These are phyloP conservation scores for Eupithecia exiguata DNA, from an alignment of 2,888 invertebrate genomes.

Conservation along the genomic window DNA sequence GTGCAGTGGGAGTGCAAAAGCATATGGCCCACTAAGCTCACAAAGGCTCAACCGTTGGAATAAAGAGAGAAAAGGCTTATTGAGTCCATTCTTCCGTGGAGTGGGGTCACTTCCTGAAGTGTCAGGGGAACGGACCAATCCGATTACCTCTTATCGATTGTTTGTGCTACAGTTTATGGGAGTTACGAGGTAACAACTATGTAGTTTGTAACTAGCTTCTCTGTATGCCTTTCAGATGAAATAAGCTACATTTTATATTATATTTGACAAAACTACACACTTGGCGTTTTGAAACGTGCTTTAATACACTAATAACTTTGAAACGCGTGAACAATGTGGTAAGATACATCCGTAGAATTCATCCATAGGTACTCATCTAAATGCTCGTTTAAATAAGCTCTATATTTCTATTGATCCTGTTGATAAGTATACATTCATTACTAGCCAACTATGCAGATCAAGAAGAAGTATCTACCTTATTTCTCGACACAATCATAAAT, in stretches of 20 bases:
- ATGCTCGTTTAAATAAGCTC: not conserved
- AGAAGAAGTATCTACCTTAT: not conserved
- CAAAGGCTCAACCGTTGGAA: slow-evolving; percentile 21
- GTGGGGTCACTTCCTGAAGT: slow-evolving; percentile 72
- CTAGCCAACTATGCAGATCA: not conserved
- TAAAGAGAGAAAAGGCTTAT: slow-evolving; percentile 63
- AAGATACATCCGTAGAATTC: not conserved
- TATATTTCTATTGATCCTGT: not conserved
- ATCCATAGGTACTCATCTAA: no score
- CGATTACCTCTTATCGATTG: slow-evolving; percentile 66
- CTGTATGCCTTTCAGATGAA: not conserved
- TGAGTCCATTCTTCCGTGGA: slow-evolving; percentile 69
- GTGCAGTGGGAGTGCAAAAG: slow-evolving; percentile 8
- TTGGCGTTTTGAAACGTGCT: not conserved
- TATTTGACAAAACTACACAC: not conserved
- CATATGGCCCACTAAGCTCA: slow-evolving; percentile 16
- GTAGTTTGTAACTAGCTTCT: not conserved
- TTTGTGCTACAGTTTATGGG: slow-evolving; percentile 54
- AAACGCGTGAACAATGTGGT: not conserved
- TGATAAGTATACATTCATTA: not conserved
- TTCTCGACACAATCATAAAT: not conserved
- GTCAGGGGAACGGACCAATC: slow-evolving; percentile 65
- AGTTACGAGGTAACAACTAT: slow-evolving; percentile 16
- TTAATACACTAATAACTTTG: no score
- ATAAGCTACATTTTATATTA: not conserved